phyloP scores from a whole-genome alignment of 1,140 invertebrate species.

The Micrasema minimum region DNA sequence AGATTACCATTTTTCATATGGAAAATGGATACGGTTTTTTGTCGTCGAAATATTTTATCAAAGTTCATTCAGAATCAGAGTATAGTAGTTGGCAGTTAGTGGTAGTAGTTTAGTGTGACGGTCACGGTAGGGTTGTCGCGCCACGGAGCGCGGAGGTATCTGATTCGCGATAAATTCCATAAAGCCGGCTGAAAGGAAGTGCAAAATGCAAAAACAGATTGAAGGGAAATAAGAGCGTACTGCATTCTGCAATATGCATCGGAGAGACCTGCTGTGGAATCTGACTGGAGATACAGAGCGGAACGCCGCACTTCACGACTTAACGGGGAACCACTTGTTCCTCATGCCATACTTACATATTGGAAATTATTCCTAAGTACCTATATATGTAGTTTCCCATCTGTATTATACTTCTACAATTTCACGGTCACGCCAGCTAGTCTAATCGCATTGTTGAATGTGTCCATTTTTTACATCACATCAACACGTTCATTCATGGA shows the following conservation, averaged over 20 bases:
- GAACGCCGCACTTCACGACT: slow-evolving; percentile 7
- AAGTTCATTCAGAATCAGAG: no score
- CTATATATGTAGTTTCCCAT: neutral
- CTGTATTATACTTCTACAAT: neutral
- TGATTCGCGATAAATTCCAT: slow-evolving; percentile 4
- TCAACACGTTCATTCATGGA: slow-evolving; percentile 23
- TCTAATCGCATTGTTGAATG: slow-evolving; percentile 9
- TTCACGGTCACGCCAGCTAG: slow-evolving; percentile 13
- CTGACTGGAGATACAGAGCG: slow-evolving; percentile 28
- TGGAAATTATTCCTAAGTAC: slow-evolving; percentile 19
- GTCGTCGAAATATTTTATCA: no score
- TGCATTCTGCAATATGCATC: neutral
- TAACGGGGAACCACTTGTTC: neutral
- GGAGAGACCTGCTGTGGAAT: slow-evolving; percentile 4
- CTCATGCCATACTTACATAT: neutral
- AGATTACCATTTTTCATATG: no score
- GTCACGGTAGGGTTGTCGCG: slow-evolving; percentile 7
- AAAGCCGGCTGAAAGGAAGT: slow-evolving; percentile 11
- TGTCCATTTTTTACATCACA: slow-evolving; percentile 4
- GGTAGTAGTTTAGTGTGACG: neutral
- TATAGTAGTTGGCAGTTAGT: no score
- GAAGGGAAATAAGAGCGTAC: neutral
- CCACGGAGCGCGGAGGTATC: neutral
- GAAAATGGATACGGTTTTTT: no score
- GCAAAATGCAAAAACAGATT: slow-evolving; percentile 10